Percentiles rank a stretch among this genome's conserved stretches.
phyloP scores from a whole-genome alignment of 2,888 invertebrate genomes.

The Parthenolecanium corni region DNA sequence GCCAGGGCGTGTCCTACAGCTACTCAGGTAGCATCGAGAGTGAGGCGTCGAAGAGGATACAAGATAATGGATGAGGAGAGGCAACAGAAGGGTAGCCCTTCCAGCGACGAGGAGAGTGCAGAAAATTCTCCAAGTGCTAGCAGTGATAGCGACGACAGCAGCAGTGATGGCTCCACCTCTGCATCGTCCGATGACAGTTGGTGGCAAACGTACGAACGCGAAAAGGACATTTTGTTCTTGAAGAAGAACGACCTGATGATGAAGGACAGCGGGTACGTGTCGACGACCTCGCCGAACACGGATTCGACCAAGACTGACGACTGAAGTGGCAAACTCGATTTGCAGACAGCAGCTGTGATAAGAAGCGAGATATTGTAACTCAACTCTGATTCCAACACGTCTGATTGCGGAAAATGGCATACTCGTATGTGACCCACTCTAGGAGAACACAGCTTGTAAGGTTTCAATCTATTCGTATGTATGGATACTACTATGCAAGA shows the following conservation, averaged over 20 bases:
- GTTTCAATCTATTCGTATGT: no score
- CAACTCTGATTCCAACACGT: no score
- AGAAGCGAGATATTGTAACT: no score
- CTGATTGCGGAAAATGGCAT: no score
- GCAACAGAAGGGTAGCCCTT: background rate
- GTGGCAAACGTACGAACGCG: constrained; percentile 18
- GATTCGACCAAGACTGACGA: constrained; percentile 18
- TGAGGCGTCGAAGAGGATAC: constrained; percentile 2
- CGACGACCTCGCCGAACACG: constrained; percentile 24
- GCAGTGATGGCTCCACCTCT: constrained; percentile 20
- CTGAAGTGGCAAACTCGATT: no score
- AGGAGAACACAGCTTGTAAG: no score
- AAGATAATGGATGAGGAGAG: background rate
- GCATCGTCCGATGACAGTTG: constrained; percentile 27
- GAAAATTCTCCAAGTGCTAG: background rate
- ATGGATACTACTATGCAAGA: no score
- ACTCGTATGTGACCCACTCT: no score
- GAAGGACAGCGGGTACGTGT: constrained; percentile 27
- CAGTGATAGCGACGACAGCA: background rate
- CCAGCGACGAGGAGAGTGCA: constrained; percentile 1
- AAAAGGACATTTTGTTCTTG: constrained; percentile 12
- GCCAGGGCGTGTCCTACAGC: background rate
- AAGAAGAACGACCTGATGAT: background rate
- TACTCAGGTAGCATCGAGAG: background rate
- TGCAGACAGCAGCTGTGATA: no score